Conservation (phyloP, 37 sponge, comb jelly and placozoan genomes). For the Theonella swinhoei region DNA sequence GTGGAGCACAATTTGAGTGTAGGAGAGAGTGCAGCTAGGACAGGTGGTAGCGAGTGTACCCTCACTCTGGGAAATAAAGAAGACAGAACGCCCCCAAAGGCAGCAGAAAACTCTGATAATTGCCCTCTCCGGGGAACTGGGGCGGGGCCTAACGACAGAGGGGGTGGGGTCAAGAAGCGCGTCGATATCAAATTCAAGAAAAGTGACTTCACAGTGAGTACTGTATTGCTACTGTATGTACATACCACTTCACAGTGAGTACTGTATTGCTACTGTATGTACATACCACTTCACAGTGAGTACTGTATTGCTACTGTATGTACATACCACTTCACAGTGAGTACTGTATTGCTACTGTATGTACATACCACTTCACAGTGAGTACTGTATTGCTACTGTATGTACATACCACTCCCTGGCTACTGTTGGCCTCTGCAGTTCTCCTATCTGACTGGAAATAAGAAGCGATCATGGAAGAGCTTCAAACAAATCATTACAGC, state of each 20-base stretch:
- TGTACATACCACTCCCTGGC: too few relatives aligned
- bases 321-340: too few relatives aligned
- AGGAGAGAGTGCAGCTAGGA: background rate
- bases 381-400: too few relatives aligned
- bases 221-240: background rate
- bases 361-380: too few relatives aligned
- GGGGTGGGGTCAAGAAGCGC: background rate
- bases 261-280: too few relatives aligned
- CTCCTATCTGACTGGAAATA: constrained; percentile 42
- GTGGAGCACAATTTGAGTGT: background rate
- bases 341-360: too few relatives aligned
- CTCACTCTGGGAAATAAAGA: background rate
- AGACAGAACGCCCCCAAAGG: background rate
- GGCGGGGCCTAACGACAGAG: background rate
- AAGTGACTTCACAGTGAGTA: background rate
- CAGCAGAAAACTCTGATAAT: background rate
- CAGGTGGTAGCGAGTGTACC: background rate
- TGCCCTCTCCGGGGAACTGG: too few relatives aligned
- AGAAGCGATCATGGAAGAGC: constrained; percentile 78
- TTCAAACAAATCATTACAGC: constrained; percentile 70
- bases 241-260: too few relatives aligned
- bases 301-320: too few relatives aligned
- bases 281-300: too few relatives aligned
- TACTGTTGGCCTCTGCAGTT: too few relatives aligned
- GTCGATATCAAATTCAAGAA: background rate